These are phyloP conservation scores for Selenia dentaria DNA, from an alignment of 2,888 invertebrate species.

Conservation along the genomic window DNA sequence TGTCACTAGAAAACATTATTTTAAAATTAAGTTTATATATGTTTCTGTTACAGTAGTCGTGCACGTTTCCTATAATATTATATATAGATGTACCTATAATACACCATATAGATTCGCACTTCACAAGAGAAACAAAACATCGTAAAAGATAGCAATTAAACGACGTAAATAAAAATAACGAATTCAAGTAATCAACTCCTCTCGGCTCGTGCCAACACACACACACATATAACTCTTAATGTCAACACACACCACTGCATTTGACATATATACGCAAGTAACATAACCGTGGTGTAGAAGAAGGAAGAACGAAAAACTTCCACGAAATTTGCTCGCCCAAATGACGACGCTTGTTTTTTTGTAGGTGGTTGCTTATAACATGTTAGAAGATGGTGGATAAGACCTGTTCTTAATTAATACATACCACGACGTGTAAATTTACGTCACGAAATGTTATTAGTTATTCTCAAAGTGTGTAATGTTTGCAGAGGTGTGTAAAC, in stretches of 20 bases:
- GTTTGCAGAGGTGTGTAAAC: too few species aligned
- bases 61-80: too few species aligned
- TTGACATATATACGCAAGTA: constrained; percentile 49
- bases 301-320: constrained; percentile 77
- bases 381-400: constrained; percentile 53
- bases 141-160: constrained; percentile 3
- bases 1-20: too few species aligned
- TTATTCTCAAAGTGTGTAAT: too few species aligned
- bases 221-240: constrained; percentile 20
- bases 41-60: too few species aligned
- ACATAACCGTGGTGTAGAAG: constrained; percentile 61
- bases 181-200: constrained; percentile 11
- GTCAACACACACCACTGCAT: constrained; percentile 28
- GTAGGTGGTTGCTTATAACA: constrained; percentile 74
- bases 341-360: constrained; percentile 83
- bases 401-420: constrained; percentile 44
- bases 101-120: too few species aligned
- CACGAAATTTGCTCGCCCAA: constrained; percentile 81
- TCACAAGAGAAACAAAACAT: too few species aligned
- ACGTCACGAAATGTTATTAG: too few species aligned
- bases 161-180: constrained; percentile 2
- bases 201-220: constrained; percentile 9
- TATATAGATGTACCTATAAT: too few species aligned
- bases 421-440: too few species aligned
- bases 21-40: too few species aligned